Conservation (phyloP, 1,140 invertebrate species). For the Manduca sexta region DNA sequence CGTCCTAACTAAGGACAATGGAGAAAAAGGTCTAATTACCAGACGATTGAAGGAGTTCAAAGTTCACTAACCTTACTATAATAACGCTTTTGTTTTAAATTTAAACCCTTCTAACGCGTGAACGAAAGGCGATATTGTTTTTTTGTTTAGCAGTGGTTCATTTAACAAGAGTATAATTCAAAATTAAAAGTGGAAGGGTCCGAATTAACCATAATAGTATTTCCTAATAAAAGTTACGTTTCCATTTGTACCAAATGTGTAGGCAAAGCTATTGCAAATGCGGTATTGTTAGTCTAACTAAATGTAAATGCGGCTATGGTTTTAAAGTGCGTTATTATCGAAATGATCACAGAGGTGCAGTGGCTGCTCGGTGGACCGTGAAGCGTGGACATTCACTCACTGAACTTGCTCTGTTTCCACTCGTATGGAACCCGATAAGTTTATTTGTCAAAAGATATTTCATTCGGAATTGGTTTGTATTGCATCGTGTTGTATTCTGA, state of each 20-base stretch:
- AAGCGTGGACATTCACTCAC: conserved; percentile 2
- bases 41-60: conserved; percentile 24
- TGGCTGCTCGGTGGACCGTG: conserved; percentile 15
- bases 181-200: no score
- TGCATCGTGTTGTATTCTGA: conserved; percentile 7
- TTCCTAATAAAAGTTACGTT: no score
- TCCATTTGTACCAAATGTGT: no score
- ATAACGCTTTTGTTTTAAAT: conserved; percentile 1
- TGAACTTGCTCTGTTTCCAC: conserved; percentile 3
- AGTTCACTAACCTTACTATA: conserved; percentile 34
- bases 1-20: conserved; percentile 43
- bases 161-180: no score
- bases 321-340: conserved; percentile 24
- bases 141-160: no score
- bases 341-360: conserved; percentile 30
- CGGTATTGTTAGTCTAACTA: conserved; percentile 21
- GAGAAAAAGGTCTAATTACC: conserved; percentile 40
- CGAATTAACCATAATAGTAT: no score
- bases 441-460: not conserved
- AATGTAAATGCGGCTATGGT: conserved; percentile 10
- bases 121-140: no score
- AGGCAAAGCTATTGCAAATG: conserved; percentile 7
- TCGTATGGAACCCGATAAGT: conserved; percentile 3
- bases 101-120: not conserved
- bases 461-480: not conserved